Percentiles rank a stretch among this genome's conserved stretches.
phyloP scores from a whole-genome alignment of 2,888 invertebrate genomes.

The Hermodice carunculata region DNA sequence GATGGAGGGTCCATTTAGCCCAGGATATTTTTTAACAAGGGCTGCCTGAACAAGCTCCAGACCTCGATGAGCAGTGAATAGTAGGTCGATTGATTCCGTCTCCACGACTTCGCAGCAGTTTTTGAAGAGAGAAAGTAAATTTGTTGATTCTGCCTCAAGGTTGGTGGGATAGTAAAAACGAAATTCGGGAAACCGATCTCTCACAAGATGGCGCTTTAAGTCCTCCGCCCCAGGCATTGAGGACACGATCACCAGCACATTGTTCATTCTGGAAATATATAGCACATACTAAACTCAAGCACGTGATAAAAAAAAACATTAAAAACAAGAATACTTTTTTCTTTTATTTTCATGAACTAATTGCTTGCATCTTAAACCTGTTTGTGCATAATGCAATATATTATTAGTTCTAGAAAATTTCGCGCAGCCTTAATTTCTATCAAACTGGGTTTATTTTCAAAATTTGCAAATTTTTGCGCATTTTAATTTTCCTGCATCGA shows the following conservation, averaged over 20 bases:
- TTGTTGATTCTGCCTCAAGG: background rate
- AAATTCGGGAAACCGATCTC: background rate
- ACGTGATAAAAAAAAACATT: too few species aligned
- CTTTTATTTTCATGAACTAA: too few species aligned
- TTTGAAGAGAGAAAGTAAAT: background rate
- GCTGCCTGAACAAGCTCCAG: slow-evolving; percentile 1
- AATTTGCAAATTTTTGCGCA: too few species aligned
- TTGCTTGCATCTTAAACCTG: too few species aligned
- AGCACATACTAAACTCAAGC: too few species aligned
- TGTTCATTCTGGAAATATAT: slow-evolving; percentile 12
- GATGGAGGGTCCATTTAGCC: background rate
- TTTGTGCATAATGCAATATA: too few species aligned
- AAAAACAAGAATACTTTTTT: too few species aligned
- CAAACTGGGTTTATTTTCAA: too few species aligned
- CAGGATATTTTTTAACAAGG: background rate
- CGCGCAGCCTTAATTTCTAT: too few species aligned
- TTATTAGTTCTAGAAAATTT: too few species aligned
- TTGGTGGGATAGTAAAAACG: background rate
- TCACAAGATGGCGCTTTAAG: slow-evolving; percentile 1
- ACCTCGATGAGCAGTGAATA: background rate
- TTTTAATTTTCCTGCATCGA: too few species aligned
- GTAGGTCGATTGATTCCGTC: background rate
- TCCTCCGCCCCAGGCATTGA: background rate
- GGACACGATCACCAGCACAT: background rate
- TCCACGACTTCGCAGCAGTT: background rate